A percentile compares a stretch with the other conserved stretches of the same genome.
phyloP scores from a whole-genome alignment of 1,140 invertebrate genomes.

The Campodea augens region DNA sequence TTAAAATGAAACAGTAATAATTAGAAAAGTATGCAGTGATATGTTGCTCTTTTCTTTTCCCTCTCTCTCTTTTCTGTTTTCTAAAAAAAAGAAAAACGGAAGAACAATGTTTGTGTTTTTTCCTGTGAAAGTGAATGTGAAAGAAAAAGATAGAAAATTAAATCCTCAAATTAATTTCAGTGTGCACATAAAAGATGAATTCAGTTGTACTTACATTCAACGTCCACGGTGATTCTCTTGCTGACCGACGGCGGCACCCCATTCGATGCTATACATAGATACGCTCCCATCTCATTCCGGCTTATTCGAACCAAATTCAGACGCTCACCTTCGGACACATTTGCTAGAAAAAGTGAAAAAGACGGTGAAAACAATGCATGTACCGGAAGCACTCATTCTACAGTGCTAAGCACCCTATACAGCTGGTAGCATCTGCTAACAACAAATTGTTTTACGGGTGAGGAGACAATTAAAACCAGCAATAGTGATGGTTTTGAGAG shows the following conservation, averaged over 20 bases:
- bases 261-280: slow-evolving; percentile 62
- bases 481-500: not conserved
- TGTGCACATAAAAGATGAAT: not conserved
- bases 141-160: too few species aligned
- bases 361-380: not conserved
- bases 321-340: slow-evolving; percentile 55
- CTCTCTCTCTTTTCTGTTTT: too few species aligned
- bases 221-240: slow-evolving; percentile 66
- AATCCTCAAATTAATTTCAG: too few species aligned
- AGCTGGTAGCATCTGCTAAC: too few species aligned
- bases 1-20: too few species aligned
- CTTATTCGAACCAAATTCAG: slow-evolving; percentile 64
- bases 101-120: too few species aligned
- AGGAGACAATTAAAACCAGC: not conserved
- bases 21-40: too few species aligned
- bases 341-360: slow-evolving; percentile 33
- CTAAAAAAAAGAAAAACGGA: too few species aligned
- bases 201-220: slow-evolving; percentile 53
- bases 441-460: too few species aligned
- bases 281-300: slow-evolving; percentile 65
- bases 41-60: too few species aligned
- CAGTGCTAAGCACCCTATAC: not conserved
- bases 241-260: slow-evolving; percentile 71
- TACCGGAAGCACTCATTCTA: not conserved
- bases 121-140: too few species aligned